These are phyloP conservation scores for Alosa alosa DNA, from an alignment of 2,113 vertebrate species.

Conservation along the genomic window DNA sequence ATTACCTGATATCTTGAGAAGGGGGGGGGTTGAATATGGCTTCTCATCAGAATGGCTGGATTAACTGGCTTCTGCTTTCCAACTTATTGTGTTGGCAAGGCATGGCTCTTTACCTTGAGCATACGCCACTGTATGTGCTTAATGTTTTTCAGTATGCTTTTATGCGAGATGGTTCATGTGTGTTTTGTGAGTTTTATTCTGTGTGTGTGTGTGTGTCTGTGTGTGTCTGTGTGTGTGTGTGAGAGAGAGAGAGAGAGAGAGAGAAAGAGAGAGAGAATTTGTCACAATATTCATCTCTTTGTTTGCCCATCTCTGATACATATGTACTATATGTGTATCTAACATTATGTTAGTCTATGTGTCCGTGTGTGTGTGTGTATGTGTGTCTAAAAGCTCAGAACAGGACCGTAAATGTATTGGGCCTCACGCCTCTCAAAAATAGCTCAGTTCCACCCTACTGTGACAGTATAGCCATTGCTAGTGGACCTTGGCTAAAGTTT, in stretches of 20 bases:
- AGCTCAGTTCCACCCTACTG: slow-evolving; percentile 51
- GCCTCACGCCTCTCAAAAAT: slow-evolving; percentile 59
- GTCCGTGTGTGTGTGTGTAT: slow-evolving; percentile 37
- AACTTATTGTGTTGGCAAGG: slow-evolving; percentile 70
- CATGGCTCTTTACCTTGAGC: slow-evolving; percentile 58
- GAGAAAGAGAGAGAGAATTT: neutral
- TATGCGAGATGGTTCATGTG: neutral
- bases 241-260: no score
- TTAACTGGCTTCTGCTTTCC: slow-evolving; percentile 72
- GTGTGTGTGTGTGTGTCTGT: slow-evolving; percentile 25
- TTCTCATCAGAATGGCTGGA: slow-evolving; percentile 89
- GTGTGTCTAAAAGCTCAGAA: slow-evolving; percentile 51
- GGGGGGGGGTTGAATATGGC: slow-evolving; percentile 71
- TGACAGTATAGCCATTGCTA: slow-evolving; percentile 57
- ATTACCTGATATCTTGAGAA: slow-evolving; percentile 86
- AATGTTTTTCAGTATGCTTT: neutral
- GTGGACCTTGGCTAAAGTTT: slow-evolving; percentile 60
- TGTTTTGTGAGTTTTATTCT: slow-evolving; percentile 10
- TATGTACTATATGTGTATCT: neutral
- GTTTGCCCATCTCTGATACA: neutral
- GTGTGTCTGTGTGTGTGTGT: slow-evolving; percentile 29
- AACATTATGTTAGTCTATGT: slow-evolving; percentile 12
- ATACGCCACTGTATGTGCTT: neutral
- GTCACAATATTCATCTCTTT: neutral
- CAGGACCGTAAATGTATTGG: slow-evolving; percentile 55